A percentile compares a stretch with the other conserved stretches of the same genome.
phyloP scores from a whole-genome alignment of 2,888 invertebrate species.

The Folsomia manolachei region DNA sequence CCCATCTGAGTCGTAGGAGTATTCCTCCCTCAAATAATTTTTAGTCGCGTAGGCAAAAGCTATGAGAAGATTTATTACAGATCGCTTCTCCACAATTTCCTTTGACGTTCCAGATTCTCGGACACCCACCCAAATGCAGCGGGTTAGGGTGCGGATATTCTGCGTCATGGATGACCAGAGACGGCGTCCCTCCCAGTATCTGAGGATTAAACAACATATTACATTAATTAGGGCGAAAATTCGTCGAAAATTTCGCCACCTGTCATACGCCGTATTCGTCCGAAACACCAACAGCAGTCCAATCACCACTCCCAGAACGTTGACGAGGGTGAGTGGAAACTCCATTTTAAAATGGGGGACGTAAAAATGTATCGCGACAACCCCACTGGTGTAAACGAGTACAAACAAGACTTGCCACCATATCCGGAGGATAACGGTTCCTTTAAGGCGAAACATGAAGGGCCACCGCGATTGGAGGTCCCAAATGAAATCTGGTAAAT shows the following conservation, averaged over 20 bases:
- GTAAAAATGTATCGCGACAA: constrained; percentile 29
- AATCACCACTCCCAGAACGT: constrained; percentile 44
- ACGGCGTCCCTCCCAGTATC: constrained; percentile 47
- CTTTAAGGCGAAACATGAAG: constrained; percentile 35
- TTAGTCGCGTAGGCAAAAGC: constrained; percentile 46
- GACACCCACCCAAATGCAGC: constrained; percentile 44
- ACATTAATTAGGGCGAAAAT: neutral
- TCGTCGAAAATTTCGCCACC: constrained; percentile 16
- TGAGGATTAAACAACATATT: too few species aligned
- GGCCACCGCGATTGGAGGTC: constrained; percentile 10
- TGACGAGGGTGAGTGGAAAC: constrained; percentile 40
- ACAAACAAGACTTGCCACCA: constrained; percentile 25
- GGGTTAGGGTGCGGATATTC: constrained; percentile 37
- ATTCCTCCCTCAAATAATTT: constrained; percentile 47
- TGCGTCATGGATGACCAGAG: constrained; percentile 41
- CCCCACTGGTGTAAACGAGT: constrained; percentile 16
- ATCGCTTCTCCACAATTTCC: constrained; percentile 10
- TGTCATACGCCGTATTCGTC: constrained; percentile 47
- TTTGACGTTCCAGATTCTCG: constrained; percentile 21
- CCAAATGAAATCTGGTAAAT: neutral
- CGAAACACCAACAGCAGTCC: constrained; percentile 45
- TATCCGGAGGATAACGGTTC: constrained; percentile 36
- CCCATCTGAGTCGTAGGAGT: constrained; percentile 36
- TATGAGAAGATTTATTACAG: constrained; percentile 27
- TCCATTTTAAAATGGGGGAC: constrained; percentile 25